Conservation (phyloP, 2,888 invertebrate species). For the Trissolcus brochymenae region DNA sequence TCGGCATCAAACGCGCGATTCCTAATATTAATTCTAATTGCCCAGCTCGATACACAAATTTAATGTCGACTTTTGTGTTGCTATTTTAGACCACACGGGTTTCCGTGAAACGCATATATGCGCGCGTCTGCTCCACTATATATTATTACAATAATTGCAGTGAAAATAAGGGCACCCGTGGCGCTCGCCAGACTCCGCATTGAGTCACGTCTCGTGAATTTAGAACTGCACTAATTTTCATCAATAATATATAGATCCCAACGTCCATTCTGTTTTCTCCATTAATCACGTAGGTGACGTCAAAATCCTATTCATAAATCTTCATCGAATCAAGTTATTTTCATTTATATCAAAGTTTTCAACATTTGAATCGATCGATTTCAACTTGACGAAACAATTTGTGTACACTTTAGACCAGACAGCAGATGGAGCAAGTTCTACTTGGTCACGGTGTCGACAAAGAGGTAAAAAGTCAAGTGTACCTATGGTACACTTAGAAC, state of each 20-base stretch:
- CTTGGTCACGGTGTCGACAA: no score
- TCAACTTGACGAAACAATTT: neutral
- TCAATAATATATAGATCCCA: constrained; percentile 47
- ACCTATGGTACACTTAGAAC: no score
- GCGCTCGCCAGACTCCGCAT: constrained; percentile 38
- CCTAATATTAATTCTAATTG: constrained; percentile 7
- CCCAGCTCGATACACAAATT: constrained; percentile 7
- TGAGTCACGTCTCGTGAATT: constrained; percentile 44
- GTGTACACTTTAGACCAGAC: no score
- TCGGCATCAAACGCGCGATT: neutral
- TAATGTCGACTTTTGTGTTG: constrained; percentile 20
- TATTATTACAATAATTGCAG: constrained; percentile 47
- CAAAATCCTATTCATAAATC: constrained; percentile 1
- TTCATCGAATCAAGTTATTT: neutral
- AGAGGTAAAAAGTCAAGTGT: no score
- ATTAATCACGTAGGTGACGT: constrained; percentile 18
- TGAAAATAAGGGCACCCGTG: constrained; percentile 47
- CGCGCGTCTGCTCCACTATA: constrained; percentile 15
- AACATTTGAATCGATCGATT: neutral
- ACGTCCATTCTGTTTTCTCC: neutral
- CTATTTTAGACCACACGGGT: constrained; percentile 29
- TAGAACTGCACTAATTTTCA: constrained; percentile 51
- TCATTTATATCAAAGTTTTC: neutral
- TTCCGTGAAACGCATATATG: constrained; percentile 23
- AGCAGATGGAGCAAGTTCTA: no score